Conservation (phyloP, 2,797 vertebrate genomes). For the Cephalopachus bancanus region DNA sequence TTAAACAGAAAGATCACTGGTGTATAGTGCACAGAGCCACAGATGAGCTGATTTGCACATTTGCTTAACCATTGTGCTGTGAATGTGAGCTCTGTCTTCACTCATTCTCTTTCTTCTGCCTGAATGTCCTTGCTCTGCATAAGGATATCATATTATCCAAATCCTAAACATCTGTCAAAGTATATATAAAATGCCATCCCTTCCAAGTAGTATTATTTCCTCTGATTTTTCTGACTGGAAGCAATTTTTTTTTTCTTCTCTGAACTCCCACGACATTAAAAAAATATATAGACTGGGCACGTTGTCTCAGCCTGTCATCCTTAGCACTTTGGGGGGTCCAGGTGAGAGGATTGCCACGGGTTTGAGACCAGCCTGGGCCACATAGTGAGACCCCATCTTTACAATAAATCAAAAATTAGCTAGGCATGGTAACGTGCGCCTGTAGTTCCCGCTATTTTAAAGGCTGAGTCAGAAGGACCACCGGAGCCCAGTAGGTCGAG, state of each 20-base stretch:
- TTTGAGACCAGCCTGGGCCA: no score
- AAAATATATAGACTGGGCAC: neutral
- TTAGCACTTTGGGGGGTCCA: no score
- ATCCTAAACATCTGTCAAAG: slow-evolving; percentile 44
- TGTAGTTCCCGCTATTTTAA: no score
- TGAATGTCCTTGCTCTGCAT: neutral
- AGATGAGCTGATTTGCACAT: slow-evolving; percentile 4
- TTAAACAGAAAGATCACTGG: slow-evolving; percentile 7
- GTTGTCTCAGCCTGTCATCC: no score
- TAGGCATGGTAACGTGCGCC: no score
- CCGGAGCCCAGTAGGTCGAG: no score
- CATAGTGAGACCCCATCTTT: no score
- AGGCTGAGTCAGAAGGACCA: no score
- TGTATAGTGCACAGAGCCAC: neutral
- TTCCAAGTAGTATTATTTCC: slow-evolving; percentile 42
- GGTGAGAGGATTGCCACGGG: no score
- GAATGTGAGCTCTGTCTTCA: slow-evolving; percentile 14
- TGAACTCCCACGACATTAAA: neutral
- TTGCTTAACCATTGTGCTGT: neutral
- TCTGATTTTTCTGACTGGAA: neutral
- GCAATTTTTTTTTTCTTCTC: neutral
- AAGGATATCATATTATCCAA: slow-evolving; percentile 45
- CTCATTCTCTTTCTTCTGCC: neutral
- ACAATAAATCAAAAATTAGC: no score
- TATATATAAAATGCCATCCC: slow-evolving; percentile 3